These are phyloP conservation scores for Macrotrachela quadricornifera DNA, from an alignment of 1,140 invertebrate species.

Conservation along the genomic window DNA sequence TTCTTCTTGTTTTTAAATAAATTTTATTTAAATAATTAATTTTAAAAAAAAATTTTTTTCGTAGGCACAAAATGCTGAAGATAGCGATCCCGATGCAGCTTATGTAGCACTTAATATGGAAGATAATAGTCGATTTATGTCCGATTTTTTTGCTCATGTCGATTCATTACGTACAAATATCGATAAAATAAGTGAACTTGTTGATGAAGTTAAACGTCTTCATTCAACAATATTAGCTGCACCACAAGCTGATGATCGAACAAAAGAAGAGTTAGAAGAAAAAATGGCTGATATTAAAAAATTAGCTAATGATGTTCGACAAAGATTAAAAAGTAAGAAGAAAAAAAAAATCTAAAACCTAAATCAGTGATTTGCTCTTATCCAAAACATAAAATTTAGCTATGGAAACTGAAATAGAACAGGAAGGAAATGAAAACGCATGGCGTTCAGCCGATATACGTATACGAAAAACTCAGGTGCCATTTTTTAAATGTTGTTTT, in stretches of 20 bases:
- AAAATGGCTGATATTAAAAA: slow-evolving; percentile 99
- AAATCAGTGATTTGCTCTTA: background rate
- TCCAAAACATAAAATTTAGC: slow-evolving; percentile 30
- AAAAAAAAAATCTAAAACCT: background rate
- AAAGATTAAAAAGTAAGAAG: slow-evolving; percentile 77
- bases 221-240: slow-evolving; percentile 93
- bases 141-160: slow-evolving; percentile 37
- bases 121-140: background rate
- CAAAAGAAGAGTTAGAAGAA: slow-evolving; percentile 95
- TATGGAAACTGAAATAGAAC: slow-evolving; percentile 98
- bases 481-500: no score
- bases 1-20: background rate
- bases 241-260: slow-evolving; percentile 93
- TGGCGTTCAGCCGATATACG: slow-evolving; percentile 91
- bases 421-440: slow-evolving; percentile 77
- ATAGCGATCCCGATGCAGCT: slow-evolving; percentile 47
- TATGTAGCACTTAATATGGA: slow-evolving; percentile 70
- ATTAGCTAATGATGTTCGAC: slow-evolving; percentile 95
- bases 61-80: slow-evolving; percentile 78
- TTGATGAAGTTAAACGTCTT: slow-evolving; percentile 98
- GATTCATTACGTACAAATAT: slow-evolving; percentile 98
- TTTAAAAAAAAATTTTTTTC: no score
- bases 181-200: slow-evolving; percentile 93
- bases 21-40: background rate
- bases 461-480: slow-evolving; percentile 72